These are phyloP conservation scores for Tokudaia muenninki DNA, from an alignment of 2,797 vertebrate genomes.

Conservation along the genomic window DNA sequence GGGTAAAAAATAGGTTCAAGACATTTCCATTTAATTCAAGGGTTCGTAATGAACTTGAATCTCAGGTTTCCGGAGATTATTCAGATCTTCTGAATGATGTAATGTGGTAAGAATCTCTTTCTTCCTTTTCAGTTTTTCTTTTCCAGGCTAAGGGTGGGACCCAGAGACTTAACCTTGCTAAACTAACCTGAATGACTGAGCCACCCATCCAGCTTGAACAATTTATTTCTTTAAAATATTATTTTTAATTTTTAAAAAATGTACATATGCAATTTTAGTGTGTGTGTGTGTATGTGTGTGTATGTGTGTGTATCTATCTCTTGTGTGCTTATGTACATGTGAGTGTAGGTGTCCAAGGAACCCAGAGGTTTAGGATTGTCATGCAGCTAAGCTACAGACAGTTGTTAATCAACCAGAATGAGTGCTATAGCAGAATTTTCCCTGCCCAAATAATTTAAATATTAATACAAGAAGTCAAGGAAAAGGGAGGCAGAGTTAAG, in stretches of 20 bases:
- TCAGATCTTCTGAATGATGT: neutral
- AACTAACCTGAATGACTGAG: neutral
- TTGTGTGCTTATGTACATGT: neutral
- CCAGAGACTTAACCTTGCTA: neutral
- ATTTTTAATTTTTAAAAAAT: neutral
- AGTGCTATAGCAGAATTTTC: neutral
- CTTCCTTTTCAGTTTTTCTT: neutral
- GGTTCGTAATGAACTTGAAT: neutral
- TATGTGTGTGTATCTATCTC: neutral
- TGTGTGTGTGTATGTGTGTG: neutral
- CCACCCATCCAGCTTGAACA: too few relatives aligned
- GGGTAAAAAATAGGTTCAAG: neutral
- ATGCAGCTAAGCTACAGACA: neutral
- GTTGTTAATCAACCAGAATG: neutral
- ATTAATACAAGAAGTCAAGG: too few relatives aligned
- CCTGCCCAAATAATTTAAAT: too few relatives aligned
- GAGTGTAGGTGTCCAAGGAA: neutral
- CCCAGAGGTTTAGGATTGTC: neutral
- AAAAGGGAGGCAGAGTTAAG: too few relatives aligned
- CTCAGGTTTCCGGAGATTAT: neutral
- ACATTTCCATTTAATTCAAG: neutral
- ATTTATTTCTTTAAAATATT: neutral
- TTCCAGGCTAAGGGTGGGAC: too few relatives aligned
- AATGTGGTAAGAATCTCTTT: neutral
- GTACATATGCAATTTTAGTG: neutral